Base-by-base conservation (phyloP, 2,888 invertebrate genomes). In the Apamea monoglypha region DNA sequence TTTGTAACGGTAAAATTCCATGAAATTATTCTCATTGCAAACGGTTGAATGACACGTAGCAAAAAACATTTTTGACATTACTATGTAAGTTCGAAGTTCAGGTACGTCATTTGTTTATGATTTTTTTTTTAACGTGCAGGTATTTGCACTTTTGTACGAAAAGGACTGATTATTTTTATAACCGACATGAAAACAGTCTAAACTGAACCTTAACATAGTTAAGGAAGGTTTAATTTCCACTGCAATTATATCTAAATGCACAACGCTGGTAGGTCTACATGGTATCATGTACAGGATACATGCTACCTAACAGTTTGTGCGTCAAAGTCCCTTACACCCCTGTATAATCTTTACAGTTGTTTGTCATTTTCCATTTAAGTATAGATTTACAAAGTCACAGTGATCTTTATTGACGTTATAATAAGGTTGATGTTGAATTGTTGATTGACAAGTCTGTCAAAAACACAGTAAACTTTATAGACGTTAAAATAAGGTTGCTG, bases 1-100 rank as follows among this genome's bases (percentile, higher is more conserved):
- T 76, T 75, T 40, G 56, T 66, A 85, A 79, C 85, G 74, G 85
- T 82, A 75, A 79, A 79, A 77, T 85, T 85, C 83, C 83, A 86
- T 73, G 18, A 66, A 79, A 21, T 50, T 36, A 40, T 67, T 59
- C 2, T 36, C 25, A 47, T 64, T 44, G 7, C 53, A 18, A 16
- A 29, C 36, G 50, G 70, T 84, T 84, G 77, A 84, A 78, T 78
- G 77, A 84, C 75, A 78, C 63, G 66, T 50, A 61, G 29, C 6
- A 73, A 72, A 72, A 76, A 72, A 44, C 0, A 5, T 40, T 59
- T 40, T 29, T 32, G 32, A 53, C 8, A 29, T 66, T 78, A 50
- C 47, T 25, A 25, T 16, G 47, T 56, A 50, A 40, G 25, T 71
- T 67, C 16, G 1, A 40, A 32, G 32, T 64, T 70, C 12, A 25